Conservation (phyloP, 2,113 vertebrate species). For the Megalops atlanticus region DNA sequence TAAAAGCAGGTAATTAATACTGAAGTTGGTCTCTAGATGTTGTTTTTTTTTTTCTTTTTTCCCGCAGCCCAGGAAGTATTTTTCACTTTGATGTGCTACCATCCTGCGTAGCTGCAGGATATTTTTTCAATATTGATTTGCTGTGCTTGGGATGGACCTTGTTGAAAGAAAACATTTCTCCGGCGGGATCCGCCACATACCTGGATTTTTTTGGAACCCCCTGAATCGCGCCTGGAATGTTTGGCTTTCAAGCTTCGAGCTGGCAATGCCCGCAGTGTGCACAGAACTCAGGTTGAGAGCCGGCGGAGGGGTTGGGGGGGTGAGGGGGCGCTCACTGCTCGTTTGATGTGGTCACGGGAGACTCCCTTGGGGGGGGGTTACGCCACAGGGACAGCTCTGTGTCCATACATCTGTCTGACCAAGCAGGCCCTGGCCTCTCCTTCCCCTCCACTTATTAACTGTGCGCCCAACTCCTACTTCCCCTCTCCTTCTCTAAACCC, state of each 20-base stretch:
- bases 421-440: neutral
- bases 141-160: slow-evolving; percentile 47
- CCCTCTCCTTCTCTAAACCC: neutral
- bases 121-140: slow-evolving; percentile 62
- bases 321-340: slow-evolving; percentile 22
- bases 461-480: neutral
- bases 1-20: slow-evolving; percentile 29
- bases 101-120: slow-evolving; percentile 55
- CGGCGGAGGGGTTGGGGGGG: slow-evolving; percentile 41
- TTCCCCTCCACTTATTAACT: too few relatives aligned
- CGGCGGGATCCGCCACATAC: slow-evolving; percentile 53
- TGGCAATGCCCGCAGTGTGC: slow-evolving; percentile 40
- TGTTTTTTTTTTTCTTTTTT: slow-evolving; percentile 23
- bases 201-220: slow-evolving; percentile 58
- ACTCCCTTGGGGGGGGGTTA: slow-evolving; percentile 11
- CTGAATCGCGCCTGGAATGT: slow-evolving; percentile 55
- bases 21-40: slow-evolving; percentile 16
- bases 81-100: slow-evolving; percentile 57
- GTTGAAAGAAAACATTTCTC: slow-evolving; percentile 61
- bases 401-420: neutral
- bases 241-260: slow-evolving; percentile 52
- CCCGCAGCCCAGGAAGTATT: slow-evolving; percentile 49
- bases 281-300: slow-evolving; percentile 40
- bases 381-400: neutral
- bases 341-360: slow-evolving; percentile 27